These are phyloP conservation scores for Cardiocondyla obscurior DNA, from an alignment of 1,140 invertebrate species.

Conservation along the genomic window DNA sequence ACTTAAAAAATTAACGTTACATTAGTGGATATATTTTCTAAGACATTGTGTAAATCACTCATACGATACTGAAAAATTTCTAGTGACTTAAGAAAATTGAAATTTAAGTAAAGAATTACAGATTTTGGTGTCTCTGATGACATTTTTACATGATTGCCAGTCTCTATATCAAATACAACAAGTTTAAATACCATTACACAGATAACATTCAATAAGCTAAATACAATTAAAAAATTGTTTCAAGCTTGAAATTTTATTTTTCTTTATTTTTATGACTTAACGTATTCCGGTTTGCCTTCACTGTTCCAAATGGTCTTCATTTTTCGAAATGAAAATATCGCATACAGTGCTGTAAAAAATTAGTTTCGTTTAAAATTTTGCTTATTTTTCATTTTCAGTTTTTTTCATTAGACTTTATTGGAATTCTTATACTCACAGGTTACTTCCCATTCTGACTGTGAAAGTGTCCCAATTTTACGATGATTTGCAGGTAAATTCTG, in stretches of 20 bases:
- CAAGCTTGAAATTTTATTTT: conserved; percentile 4
- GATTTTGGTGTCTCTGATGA: not conserved
- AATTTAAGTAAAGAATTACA: not conserved
- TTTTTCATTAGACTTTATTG: conserved; percentile 21
- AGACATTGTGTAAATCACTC: conserved; percentile 2
- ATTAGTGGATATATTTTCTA: not conserved
- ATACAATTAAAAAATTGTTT: conserved; percentile 6
- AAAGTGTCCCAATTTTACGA: conserved; percentile 91
- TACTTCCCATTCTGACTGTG: conserved; percentile 96
- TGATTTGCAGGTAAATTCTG: conserved; percentile 79
- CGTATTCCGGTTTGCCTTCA: conserved; percentile 86
- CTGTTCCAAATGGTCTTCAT: conserved; percentile 87
- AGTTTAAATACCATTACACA: conserved; percentile 12
- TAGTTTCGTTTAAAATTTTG: not conserved
- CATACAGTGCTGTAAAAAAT: conserved; percentile 90
- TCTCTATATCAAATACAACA: conserved; percentile 36
- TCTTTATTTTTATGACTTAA: conserved; percentile 61
- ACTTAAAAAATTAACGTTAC: not conserved
- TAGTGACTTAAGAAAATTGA: not conserved
- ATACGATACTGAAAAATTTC: not conserved
- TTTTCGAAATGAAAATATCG: conserved; percentile 94
- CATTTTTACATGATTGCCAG: conserved; percentile 35
- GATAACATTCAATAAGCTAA: conserved; percentile 7
- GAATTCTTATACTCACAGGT: conserved; percentile 87
- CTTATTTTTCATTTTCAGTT: conserved; percentile 24